Percentiles rank a stretch among this genome's conserved stretches.
Evolutionary conservation across 2,113 vertebrate genomes (phyloP).

Genomic region (Centropus bengalensis): DNA sequence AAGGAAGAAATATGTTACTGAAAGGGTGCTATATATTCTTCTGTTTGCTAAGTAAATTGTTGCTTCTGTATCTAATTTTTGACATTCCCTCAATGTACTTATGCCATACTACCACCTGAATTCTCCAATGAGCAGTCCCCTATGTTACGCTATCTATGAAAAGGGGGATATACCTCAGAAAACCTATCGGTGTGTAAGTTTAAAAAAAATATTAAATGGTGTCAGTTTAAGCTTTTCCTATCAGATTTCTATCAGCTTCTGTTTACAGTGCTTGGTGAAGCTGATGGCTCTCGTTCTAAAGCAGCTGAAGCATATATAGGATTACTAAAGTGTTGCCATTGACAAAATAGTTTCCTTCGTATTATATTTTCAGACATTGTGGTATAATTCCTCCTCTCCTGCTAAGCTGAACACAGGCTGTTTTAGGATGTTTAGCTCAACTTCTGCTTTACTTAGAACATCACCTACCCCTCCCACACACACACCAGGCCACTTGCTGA

Average conservation of each 20-base stretch:
- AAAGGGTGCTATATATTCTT: neutral
- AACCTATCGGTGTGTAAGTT: neutral
- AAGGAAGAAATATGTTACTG: neutral
- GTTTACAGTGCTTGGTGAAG: neutral
- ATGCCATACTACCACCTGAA: neutral
- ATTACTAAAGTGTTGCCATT: neutral
- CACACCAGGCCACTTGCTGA: no score
- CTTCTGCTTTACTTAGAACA: no score
- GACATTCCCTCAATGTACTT: neutral
- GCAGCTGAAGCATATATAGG: rapidly evolving
- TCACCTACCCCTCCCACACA: no score
- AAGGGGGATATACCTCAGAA: neutral
- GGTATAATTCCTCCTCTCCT: no score
- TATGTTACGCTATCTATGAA: neutral
- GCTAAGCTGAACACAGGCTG: no score
- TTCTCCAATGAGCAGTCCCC: rapidly evolving
- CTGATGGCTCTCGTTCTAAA: neutral
- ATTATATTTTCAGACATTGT: neutral
- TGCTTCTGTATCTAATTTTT: neutral
- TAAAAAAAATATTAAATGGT: neutral
- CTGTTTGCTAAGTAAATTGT: neutral
- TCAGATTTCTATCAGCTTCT: neutral
- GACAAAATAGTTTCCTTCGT: neutral
- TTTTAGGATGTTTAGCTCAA: no score
- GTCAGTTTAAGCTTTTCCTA: neutral